These are phyloP conservation scores for Phycodurus eques DNA, from an alignment of 2,113 vertebrate species.

Conservation along the genomic window DNA sequence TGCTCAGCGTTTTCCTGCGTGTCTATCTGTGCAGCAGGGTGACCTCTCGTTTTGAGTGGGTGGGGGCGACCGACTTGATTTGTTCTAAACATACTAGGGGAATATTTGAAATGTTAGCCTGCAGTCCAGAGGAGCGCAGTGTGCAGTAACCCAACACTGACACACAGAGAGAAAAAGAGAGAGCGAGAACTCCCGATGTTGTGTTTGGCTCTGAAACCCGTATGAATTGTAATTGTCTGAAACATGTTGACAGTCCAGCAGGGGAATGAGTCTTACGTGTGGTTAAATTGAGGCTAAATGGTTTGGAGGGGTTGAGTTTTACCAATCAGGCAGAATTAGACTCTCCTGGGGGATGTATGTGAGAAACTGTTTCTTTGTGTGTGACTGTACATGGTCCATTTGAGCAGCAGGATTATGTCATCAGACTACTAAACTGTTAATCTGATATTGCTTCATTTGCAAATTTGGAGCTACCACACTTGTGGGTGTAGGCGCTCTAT, in stretches of 20 bases:
- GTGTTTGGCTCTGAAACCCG: conserved; percentile 26
- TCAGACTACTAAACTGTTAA: conserved; percentile 23
- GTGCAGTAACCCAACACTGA: conserved; percentile 44
- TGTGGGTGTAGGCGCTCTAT: background rate
- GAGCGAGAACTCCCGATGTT: conserved; percentile 2
- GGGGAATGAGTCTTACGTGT: conserved; percentile 15
- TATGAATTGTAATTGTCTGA: conserved; percentile 37
- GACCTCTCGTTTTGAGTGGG: conserved; percentile 56
- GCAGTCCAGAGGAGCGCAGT: conserved; percentile 28
- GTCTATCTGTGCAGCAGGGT: conserved; percentile 34
- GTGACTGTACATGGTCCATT: conserved; percentile 28
- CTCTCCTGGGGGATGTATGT: background rate
- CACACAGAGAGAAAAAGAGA: conserved; percentile 6
- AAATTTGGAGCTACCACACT: conserved; percentile 2
- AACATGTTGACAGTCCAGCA: conserved; percentile 16
- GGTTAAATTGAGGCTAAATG: conserved; percentile 27
- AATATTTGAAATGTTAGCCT: conserved; percentile 53
- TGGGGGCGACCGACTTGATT: conserved; percentile 32
- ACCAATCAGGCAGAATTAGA: conserved; percentile 1
- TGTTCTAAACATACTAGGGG: conserved; percentile 53
- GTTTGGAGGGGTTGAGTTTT: conserved; percentile 21
- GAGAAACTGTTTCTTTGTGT: conserved; percentile 2
- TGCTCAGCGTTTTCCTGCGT: conserved; percentile 23
- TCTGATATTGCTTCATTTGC: conserved; percentile 8
- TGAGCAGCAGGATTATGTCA: conserved; percentile 44